Evolutionary conservation across 2,113 vertebrate species (phyloP).

Genomic region (Ranitomeya variabilis): DNA sequence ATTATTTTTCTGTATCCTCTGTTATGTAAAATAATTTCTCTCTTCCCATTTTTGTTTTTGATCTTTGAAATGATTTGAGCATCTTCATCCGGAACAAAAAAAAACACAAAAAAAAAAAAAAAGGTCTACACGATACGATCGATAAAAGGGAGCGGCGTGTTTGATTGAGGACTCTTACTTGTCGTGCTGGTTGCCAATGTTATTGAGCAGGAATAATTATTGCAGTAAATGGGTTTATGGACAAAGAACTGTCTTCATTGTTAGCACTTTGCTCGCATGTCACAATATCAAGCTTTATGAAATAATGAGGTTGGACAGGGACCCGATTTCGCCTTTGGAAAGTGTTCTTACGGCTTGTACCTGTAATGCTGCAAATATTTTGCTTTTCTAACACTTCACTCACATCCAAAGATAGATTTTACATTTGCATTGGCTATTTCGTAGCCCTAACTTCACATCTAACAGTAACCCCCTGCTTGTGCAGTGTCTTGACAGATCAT

Average conservation of each 20-base stretch:
- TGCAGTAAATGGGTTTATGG: not conserved
- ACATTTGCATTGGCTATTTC: not conserved
- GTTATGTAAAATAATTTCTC: constrained; percentile 12
- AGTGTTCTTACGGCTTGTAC: too few relatives aligned
- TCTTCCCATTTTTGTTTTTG: not conserved
- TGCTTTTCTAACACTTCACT: not conserved
- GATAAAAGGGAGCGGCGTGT: not conserved
- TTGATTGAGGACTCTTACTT: not conserved
- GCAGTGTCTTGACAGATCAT: not conserved
- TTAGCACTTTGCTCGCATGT: not conserved
- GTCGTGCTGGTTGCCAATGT: too few relatives aligned
- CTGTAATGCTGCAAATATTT: not conserved
- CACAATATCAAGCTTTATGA: not conserved
- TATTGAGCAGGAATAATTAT: not conserved
- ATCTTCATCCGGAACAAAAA: not conserved
- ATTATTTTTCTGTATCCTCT: constrained; percentile 16
- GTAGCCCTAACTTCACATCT: not conserved
- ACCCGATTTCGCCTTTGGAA: not conserved
- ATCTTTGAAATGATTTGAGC: constrained; percentile 32
- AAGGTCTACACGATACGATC: not conserved
- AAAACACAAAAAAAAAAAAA: not conserved
- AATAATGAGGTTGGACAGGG: not conserved
- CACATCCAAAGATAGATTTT: not conserved
- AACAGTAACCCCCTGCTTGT: not conserved
- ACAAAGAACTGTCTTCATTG: not conserved